These are phyloP conservation scores for Antedon mediterranea DNA, from an alignment of 53 echinoderm and acorn worm species.

Conservation along the genomic window DNA sequence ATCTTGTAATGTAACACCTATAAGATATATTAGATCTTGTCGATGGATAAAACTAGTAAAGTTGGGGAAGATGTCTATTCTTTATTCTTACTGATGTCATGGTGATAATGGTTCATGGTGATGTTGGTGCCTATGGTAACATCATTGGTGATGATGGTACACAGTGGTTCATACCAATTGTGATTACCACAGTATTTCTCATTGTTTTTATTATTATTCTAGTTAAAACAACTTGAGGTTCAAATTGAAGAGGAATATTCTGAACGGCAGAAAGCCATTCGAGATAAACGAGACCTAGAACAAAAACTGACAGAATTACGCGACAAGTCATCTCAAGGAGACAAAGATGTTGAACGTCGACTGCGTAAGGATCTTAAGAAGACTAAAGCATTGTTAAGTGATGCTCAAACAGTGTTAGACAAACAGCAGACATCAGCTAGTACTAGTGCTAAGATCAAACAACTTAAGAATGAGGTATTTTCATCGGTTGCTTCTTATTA, in stretches of 20 bases:
- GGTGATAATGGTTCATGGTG: too few relatives aligned
- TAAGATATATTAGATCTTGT: too few relatives aligned
- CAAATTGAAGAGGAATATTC: slow-evolving; percentile 93
- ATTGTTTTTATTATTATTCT: neutral
- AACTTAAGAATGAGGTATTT: slow-evolving; percentile 89
- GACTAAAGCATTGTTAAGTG: slow-evolving; percentile 76
- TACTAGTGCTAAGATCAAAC: slow-evolving; percentile 65
- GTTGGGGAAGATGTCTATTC: too few relatives aligned
- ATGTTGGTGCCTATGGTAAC: too few relatives aligned
- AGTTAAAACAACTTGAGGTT: slow-evolving; percentile 79
- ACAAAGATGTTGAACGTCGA: slow-evolving; percentile 76
- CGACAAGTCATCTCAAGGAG: slow-evolving; percentile 35
- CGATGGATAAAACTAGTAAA: too few relatives aligned
- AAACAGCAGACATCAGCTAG: slow-evolving; percentile 65
- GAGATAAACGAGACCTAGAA: slow-evolving; percentile 72
- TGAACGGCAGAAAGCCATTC: slow-evolving; percentile 60
- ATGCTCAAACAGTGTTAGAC: slow-evolving; percentile 83
- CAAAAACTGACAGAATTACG: slow-evolving; percentile 55
- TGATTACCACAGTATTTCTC: too few relatives aligned
- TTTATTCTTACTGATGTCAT: too few relatives aligned
- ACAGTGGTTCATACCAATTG: too few relatives aligned
- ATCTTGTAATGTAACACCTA: too few relatives aligned
- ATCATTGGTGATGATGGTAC: too few relatives aligned
- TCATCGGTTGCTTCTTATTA: too few relatives aligned
- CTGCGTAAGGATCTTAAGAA: slow-evolving; percentile 56